Base-by-base conservation (phyloP, 2,113 vertebrate species). In the Cyrtonyx montezumae region DNA sequence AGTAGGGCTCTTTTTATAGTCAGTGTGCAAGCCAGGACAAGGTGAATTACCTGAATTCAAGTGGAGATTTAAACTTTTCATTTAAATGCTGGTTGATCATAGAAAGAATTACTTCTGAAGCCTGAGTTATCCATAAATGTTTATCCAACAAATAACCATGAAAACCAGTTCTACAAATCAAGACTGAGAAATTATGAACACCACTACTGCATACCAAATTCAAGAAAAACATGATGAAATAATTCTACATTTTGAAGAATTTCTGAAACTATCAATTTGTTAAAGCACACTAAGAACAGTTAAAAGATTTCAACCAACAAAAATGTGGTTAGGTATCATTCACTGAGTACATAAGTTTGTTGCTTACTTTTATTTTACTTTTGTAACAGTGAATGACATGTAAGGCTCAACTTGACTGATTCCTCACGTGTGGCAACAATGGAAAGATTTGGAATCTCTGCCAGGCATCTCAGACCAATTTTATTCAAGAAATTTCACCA, bases 241-340 rank as follows among this genome's bases (percentile, higher is more conserved):
- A 70, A 30, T 48, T 49, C 11, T 8, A 58, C 6, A 0, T 6
- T 36, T 48, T 1, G 14, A 12, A 69, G 56, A 20, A 84, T 7
- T 61, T 36, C 30, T 58, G 56, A 67, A 78, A 25, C 23, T 3
- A 49, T 40, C 40, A 40, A 40, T 34, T 48, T 55, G 46, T 62
- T 67, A 84, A 56, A 80, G 43, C 53, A 43, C 55, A 25, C 32
- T 14, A 65, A 15, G 7, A 48, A 53, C 12, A 61, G 18, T 36
- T 61, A 22, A 49, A 68, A 65, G 2, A 61, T 42, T 76, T 87
- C 55, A 20, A 1, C n/a, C 26, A 69, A 22, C 46, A 84, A 17
- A 30, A 62, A 45, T 0, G n/a, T 0, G 0, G 23, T 77, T 37
- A 62, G 28, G 8, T 30, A 71, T 22, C 59, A 61, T 32, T 70